A percentile compares a stretch with the other conserved stretches of the same genome.
phyloP scores from a whole-genome alignment of 2,888 invertebrate genomes.

The Apotomis turbidana region DNA sequence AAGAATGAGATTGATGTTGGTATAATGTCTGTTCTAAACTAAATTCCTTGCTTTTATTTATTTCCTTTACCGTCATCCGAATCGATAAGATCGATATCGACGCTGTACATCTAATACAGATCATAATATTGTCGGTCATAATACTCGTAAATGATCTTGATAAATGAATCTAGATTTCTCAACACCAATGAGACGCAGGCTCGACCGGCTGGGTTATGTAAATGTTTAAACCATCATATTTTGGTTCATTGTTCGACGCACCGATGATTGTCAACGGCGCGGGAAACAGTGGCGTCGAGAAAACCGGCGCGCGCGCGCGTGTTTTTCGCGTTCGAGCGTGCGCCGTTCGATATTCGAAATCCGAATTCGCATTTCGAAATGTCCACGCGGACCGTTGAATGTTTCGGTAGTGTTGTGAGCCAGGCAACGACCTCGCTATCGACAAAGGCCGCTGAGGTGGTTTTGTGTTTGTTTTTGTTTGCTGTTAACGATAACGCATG shows the following conservation, averaged over 20 bases:
- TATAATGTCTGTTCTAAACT: no score
- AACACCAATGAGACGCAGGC: background rate
- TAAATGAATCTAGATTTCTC: conserved; percentile 11
- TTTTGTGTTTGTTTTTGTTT: conserved; percentile 73
- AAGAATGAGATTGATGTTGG: no score
- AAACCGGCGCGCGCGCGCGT: conserved; percentile 74
- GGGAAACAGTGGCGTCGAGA: conserved; percentile 73
- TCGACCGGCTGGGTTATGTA: conserved; percentile 53
- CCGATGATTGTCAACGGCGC: conserved; percentile 53
- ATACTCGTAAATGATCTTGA: background rate
- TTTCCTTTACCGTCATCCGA: no score
- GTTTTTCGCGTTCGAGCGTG: conserved; percentile 57
- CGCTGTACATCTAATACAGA: no score
- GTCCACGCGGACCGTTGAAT: conserved; percentile 62
- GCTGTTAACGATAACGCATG: conserved; percentile 52
- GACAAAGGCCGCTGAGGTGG: conserved; percentile 61
- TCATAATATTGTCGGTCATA: no score
- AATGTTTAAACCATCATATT: conserved; percentile 58
- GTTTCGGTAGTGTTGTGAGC: conserved; percentile 59
- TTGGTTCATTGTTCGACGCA: conserved; percentile 60
- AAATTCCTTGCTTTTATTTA: no score
- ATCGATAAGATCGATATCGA: no score
- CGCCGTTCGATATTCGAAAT: conserved; percentile 58
- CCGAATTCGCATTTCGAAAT: conserved; percentile 72
- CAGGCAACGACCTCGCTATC: conserved; percentile 70